Percentiles rank a stretch among this genome's conserved stretches.
Conservation (phyloP, 1,140 invertebrate genomes). For the Ips typographus region DNA sequence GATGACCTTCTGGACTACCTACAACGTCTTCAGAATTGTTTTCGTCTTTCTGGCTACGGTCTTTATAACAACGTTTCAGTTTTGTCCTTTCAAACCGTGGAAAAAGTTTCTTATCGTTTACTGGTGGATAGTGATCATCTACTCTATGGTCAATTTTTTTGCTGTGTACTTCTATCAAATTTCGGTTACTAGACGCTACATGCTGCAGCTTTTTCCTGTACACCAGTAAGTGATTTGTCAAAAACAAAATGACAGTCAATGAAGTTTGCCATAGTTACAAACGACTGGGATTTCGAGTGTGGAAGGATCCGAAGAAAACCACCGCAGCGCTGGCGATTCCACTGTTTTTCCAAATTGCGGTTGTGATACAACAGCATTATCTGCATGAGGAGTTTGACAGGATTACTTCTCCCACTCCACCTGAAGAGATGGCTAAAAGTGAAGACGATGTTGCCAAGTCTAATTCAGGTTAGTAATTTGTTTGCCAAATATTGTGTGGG, state of each 20-base stretch:
- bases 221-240: constrained; percentile 3
- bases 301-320: background rate
- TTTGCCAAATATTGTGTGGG: no score
- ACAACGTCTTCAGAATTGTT: constrained; percentile 14
- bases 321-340: constrained; percentile 7
- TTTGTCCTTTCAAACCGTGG: constrained; percentile 18
- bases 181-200: background rate
- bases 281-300: background rate
- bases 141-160: constrained; percentile 26
- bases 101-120: constrained; percentile 26
- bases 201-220: constrained; percentile 4
- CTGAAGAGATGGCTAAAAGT: constrained; percentile 6
- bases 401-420: constrained; percentile 15
- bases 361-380: constrained; percentile 24
- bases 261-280: background rate
- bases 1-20: constrained; percentile 18
- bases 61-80: constrained; percentile 12
- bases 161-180: constrained; percentile 27
- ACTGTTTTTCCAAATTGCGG: constrained; percentile 26
- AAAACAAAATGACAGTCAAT: background rate
- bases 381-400: constrained; percentile 19
- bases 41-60: constrained; percentile 17
- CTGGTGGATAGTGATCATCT: constrained; percentile 29
- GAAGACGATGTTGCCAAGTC: background rate
- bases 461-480: background rate